phyloP scores from a whole-genome alignment of 2,888 invertebrate species.

The Apocheima hispidaria region DNA sequence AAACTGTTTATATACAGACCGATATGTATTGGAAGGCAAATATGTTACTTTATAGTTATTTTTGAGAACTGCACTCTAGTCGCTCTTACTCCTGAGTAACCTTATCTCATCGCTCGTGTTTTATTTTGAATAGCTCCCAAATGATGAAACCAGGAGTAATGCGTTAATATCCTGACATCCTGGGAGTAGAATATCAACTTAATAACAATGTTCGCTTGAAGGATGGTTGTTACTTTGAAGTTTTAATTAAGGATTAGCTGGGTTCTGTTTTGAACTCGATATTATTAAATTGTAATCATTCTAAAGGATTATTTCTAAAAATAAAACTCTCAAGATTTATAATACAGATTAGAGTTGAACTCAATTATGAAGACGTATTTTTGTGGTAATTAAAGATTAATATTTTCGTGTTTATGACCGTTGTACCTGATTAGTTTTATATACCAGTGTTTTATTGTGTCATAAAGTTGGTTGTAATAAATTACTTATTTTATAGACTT shows the following conservation, averaged over 20 bases:
- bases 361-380: slow-evolving; percentile 30
- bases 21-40: too few relatives aligned
- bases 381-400: slow-evolving; percentile 30
- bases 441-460: slow-evolving; percentile 34
- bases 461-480: slow-evolving; percentile 34
- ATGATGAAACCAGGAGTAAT: slow-evolving; percentile 62
- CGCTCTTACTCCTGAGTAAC: slow-evolving; percentile 36
- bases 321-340: slow-evolving; percentile 25
- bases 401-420: slow-evolving; percentile 16
- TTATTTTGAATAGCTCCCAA: slow-evolving; percentile 67
- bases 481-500: slow-evolving; percentile 15
- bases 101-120: slow-evolving; percentile 50
- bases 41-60: not conserved
- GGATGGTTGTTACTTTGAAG: slow-evolving; percentile 60
- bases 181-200: slow-evolving; percentile 56
- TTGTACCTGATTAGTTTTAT: slow-evolving; percentile 24
- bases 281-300: slow-evolving; percentile 52
- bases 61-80: not conserved
- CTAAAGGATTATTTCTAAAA: slow-evolving; percentile 42
- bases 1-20: too few relatives aligned
- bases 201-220: slow-evolving; percentile 59
- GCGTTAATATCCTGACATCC: slow-evolving; percentile 58
- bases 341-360: slow-evolving; percentile 18
- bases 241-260: slow-evolving; percentile 76
- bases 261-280: slow-evolving; percentile 62